A percentile compares a stretch with the other conserved stretches of the same genome.
Evolutionary conservation across 2,797 vertebrate genomes (phyloP).

Genomic region (Antennarius maculatus): DNA sequence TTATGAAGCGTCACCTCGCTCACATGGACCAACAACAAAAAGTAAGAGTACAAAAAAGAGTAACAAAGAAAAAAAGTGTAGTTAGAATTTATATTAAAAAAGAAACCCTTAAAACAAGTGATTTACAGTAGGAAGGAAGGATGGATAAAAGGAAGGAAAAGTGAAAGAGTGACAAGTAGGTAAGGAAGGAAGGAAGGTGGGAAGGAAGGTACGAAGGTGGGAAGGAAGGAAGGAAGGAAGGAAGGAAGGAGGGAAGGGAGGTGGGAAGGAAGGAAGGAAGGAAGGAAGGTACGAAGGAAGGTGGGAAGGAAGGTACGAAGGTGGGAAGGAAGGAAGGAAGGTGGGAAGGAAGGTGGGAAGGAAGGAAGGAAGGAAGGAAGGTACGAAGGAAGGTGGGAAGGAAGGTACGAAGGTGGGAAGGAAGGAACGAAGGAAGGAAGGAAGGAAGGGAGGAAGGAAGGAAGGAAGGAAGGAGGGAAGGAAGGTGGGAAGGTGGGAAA

Average conservation of each 20-base stretch:
- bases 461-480: slow-evolving; percentile 3
- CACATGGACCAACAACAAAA: too few species aligned
- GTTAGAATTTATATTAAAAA: background rate
- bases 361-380: slow-evolving; percentile 2
- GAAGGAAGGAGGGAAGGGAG: background rate
- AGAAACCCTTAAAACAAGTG: too few species aligned
- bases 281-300: background rate
- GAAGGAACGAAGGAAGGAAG: slow-evolving; percentile 5
- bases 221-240: background rate
- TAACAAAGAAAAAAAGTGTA: background rate
- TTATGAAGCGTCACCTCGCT: too few species aligned
- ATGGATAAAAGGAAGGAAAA: background rate
- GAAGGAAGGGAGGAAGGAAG: too few species aligned
- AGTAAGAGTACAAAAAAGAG: background rate
- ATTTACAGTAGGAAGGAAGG: background rate
- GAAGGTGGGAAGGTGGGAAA: too few species aligned
- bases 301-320: slow-evolving; percentile 1
- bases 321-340: slow-evolving; percentile 2
- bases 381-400: background rate
- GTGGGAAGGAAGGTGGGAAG: slow-evolving; percentile 1
- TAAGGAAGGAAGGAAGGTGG: background rate
- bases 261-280: slow-evolving; percentile 3
- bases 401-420: background rate
- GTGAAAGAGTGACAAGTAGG: too few species aligned
- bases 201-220: too few species aligned